Conservation (phyloP, 2,797 vertebrate genomes). For the Bovichtus diacanthus region DNA sequence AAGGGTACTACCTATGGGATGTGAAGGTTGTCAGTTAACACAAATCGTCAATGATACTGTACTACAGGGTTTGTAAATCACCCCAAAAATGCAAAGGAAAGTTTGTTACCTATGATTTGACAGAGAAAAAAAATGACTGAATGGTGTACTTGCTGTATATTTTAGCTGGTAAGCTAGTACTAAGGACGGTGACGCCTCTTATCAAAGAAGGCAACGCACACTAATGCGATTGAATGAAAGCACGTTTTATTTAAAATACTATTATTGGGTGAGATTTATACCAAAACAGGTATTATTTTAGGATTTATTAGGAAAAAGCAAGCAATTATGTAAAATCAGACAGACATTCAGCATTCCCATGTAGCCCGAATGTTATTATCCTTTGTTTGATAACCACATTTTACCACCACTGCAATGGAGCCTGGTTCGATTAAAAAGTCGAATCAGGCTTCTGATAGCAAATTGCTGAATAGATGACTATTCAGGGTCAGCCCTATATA, state of each 20-base stretch:
- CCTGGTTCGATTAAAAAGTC: too few species aligned
- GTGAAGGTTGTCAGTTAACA: too few species aligned
- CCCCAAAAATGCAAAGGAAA: too few species aligned
- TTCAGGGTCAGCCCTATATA: background rate
- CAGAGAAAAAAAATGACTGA: background rate
- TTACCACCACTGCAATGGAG: background rate
- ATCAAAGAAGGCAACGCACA: too few species aligned
- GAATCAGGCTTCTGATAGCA: background rate
- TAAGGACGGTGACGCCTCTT: background rate
- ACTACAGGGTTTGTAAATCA: background rate
- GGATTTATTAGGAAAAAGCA: background rate
- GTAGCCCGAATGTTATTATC: background rate
- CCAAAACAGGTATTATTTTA: background rate
- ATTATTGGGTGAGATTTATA: too few species aligned
- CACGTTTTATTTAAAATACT: too few species aligned
- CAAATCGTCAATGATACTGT: too few species aligned
- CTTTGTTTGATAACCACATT: background rate
- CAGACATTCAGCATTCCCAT: background rate
- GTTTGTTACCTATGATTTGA: too few species aligned
- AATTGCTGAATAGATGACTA: background rate
- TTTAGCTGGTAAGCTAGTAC: background rate
- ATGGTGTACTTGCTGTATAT: background rate
- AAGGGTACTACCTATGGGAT: too few species aligned
- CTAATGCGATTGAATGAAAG: too few species aligned
- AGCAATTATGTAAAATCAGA: too few species aligned